phyloP scores from a whole-genome alignment of 2,888 invertebrate species.

The Heliconius erato region DNA sequence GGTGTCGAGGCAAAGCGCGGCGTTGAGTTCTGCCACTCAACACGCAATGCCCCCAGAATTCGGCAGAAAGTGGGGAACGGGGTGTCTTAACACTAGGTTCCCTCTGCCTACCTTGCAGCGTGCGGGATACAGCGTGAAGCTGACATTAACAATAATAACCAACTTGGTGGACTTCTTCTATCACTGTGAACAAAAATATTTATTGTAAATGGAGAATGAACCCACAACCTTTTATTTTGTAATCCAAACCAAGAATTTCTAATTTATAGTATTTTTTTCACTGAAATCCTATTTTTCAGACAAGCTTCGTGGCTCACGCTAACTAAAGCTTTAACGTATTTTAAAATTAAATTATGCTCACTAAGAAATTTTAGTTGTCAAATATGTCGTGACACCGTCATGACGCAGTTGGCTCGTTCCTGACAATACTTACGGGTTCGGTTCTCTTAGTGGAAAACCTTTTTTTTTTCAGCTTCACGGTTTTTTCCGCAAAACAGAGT shows the following conservation, averaged over 20 bases:
- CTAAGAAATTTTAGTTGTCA: background rate
- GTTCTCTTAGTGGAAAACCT: background rate
- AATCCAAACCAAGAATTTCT: background rate
- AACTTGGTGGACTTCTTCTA: too few species aligned
- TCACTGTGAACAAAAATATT: background rate
- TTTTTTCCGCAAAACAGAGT: too few species aligned
- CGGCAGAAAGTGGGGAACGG: too few species aligned
- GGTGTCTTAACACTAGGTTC: too few species aligned
- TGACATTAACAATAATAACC: too few species aligned
- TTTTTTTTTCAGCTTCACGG: background rate
- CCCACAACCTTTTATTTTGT: background rate
- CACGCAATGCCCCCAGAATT: too few species aligned
- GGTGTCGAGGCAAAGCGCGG: too few species aligned
- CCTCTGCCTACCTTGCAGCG: too few species aligned
- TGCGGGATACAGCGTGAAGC: too few species aligned
- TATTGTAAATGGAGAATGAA: background rate
- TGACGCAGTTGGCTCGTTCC: background rate
- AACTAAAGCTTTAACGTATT: background rate
- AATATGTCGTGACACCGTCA: background rate
- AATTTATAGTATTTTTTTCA: background rate
- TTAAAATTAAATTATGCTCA: slow-evolving; percentile 12
- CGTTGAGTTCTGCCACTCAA: too few species aligned
- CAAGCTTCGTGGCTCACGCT: slow-evolving; percentile 15
- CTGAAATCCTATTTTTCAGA: background rate
- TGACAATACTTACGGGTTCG: background rate